Base-by-base conservation (phyloP, 2,888 invertebrate genomes). In the Taenaris catops region DNA sequence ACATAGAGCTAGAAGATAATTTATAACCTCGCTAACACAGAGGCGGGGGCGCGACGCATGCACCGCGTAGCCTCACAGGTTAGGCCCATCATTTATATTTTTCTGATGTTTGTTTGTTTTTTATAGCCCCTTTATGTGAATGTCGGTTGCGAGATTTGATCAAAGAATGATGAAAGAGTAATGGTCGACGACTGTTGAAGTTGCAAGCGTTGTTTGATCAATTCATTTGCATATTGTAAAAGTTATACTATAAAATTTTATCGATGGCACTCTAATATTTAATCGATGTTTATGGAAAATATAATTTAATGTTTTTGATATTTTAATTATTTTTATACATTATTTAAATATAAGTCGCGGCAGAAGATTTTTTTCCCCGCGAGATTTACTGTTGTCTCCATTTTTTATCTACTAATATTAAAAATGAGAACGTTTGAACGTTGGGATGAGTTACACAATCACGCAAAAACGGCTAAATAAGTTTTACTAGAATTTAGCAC, bases 51-150 rank as follows among this genome's bases (percentile, higher is more conserved):
- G 42, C 38, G 52, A 41, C 49, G 48, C 51, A 45, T 67, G 65
- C 53, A 62, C 62, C 73, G 55, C 69, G 76, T 70, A 74, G 78
- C 72, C 68, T 73, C 66, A n/a, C n/a, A 62, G 63, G 76, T 83
- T 80, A 80, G 76, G 63, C 67, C 73, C 73, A 78, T 84, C 80
- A 80, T 84, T 86, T 80, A 83, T 84, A 83, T 83, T 81, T 74
- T 79, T 74, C 66, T 72, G 60, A 72, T 75, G 76, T 81, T 79
- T 81, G 75, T 74, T 79, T 71, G 63, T 73, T 69, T 76, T 79
- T 76, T 75, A 72, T 64, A 58, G 61, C 58, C 53, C n/a, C 64
- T 63, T 67, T 67, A 63, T 68, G 66, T 66, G 62, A 64, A 71
- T 63, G 68, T 66, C 73, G 72, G 64, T 63, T 61, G 66, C 51